Base-by-base conservation (phyloP, 2,113 vertebrate genomes). In the Agelaius phoeniceus region DNA sequence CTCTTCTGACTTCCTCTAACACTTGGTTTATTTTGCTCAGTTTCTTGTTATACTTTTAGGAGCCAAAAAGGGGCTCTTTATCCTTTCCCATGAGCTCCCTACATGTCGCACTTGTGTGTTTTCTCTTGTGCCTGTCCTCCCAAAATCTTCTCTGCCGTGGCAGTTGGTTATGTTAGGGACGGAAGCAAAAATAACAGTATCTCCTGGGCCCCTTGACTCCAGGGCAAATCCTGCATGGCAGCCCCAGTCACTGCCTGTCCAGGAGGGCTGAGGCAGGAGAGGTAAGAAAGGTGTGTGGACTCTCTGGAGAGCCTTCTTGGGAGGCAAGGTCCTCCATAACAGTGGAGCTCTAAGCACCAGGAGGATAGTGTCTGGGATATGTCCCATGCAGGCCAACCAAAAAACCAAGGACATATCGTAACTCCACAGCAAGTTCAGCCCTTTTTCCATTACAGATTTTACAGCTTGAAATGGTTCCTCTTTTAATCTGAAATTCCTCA, bases 1-100 rank as follows among this genome's bases (percentile, higher is more conserved):
- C 57, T 90, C 43, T 76, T 74, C 68, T 87, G 79, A 71, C 33
- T 92, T 93, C 81, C 58, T 86, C 82, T 39, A 93, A 77, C 28
- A 18, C 63, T 73, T 52, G 13, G 15, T 94, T 62, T 74, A 43
- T 91, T 96, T 92, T 74, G 22, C 22, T 88, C 87, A 20, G n/a
- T 89, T 95, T 82, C 61, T 95, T 69, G 10, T 80, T 37, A 71
- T 62, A 27, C 4, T 27, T 27, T 63, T 55, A 84, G 43, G 35
- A 87, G 23, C 35, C 48, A 51, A 75, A 77, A 75, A 77, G 48
- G 6, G 6, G 15, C 6, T 87, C 28, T 82, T 93, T 43, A 26
- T 80, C 51, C 37, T 30, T 89, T 95, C 37, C 78, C 15, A 11
- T 30, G 39, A 92, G 23, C n/a, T 87, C 31, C 62, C 54, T 84